Conservation (phyloP, 2,888 invertebrate species). For the Atrina japonica region DNA sequence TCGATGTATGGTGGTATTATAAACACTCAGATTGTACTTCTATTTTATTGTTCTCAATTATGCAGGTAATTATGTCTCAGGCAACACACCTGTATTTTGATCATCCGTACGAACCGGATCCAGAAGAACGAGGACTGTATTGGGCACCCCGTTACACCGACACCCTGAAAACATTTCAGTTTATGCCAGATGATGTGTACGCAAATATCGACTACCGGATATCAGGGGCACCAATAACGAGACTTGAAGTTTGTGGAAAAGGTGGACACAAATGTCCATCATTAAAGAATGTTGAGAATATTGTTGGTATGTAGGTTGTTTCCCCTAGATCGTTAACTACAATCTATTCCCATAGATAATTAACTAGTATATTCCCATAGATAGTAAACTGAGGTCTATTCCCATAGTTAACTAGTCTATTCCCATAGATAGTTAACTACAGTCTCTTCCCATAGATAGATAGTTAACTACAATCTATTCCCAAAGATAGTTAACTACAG, state of each 20-base stretch:
- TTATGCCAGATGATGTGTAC: constrained; percentile 68
- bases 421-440: too few species aligned
- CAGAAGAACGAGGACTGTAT: constrained; percentile 74
- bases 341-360: too few species aligned
- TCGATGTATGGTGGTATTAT: too few species aligned
- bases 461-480: too few species aligned
- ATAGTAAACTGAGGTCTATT: too few species aligned
- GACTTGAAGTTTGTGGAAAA: constrained; percentile 58
- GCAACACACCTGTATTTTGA: constrained; percentile 75
- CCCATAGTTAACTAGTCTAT: too few species aligned
- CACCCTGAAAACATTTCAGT: constrained; percentile 68
- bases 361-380: too few species aligned
- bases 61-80: constrained; percentile 73
- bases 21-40: too few species aligned
- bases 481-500: too few species aligned
- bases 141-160: constrained; percentile 77
- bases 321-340: too few species aligned
- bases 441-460: too few species aligned
- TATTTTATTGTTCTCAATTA: neutral
- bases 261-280: constrained; percentile 57
- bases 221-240: constrained; percentile 63
- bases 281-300: constrained; percentile 67
- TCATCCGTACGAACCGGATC: constrained; percentile 76
- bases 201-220: constrained; percentile 61
- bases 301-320: constrained; percentile 65